These are phyloP conservation scores for Siniperca obscura DNA, from an alignment of 2,797 vertebrate genomes.

Conservation along the genomic window DNA sequence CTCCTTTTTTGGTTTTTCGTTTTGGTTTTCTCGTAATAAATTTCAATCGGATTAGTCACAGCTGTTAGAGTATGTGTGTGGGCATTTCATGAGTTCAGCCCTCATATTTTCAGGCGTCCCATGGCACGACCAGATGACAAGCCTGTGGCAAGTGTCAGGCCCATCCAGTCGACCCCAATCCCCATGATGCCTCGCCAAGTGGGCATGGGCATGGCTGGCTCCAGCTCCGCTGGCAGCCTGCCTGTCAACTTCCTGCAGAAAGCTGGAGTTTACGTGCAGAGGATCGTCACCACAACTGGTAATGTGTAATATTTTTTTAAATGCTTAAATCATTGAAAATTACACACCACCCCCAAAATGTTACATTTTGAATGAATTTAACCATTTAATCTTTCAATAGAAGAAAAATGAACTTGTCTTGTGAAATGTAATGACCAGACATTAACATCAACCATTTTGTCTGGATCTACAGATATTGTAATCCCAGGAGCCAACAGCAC, in stretches of 20 bases:
- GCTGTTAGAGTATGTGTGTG: slow-evolving; percentile 1
- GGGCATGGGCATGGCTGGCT: slow-evolving; percentile 87
- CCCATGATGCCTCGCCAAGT: slow-evolving; percentile 99
- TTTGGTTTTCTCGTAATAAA: no score
- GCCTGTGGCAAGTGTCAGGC: slow-evolving; percentile 95
- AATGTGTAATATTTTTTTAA: slow-evolving; percentile 11
- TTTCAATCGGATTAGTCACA: neutral
- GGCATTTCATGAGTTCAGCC: slow-evolving; percentile 20
- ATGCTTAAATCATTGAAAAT: neutral
- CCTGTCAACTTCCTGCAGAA: slow-evolving; percentile 97
- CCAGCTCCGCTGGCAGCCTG: slow-evolving; percentile 90
- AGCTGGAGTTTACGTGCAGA: slow-evolving; percentile 96
- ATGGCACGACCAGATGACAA: slow-evolving; percentile 92
- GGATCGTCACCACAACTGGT: slow-evolving; percentile 98
- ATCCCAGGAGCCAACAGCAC: slow-evolving; percentile 97
- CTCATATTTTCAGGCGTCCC: slow-evolving; percentile 86
- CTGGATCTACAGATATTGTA: slow-evolving; percentile 90
- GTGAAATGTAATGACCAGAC: neutral
- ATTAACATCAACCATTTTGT: slow-evolving; percentile 27
- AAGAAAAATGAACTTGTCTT: neutral
- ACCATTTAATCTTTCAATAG: neutral
- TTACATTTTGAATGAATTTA: neutral
- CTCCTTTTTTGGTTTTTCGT: no score
- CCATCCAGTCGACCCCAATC: slow-evolving; percentile 98
- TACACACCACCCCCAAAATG: neutral